phyloP scores from a whole-genome alignment of 2,797 vertebrate genomes.

The Dryobates pubescens region DNA sequence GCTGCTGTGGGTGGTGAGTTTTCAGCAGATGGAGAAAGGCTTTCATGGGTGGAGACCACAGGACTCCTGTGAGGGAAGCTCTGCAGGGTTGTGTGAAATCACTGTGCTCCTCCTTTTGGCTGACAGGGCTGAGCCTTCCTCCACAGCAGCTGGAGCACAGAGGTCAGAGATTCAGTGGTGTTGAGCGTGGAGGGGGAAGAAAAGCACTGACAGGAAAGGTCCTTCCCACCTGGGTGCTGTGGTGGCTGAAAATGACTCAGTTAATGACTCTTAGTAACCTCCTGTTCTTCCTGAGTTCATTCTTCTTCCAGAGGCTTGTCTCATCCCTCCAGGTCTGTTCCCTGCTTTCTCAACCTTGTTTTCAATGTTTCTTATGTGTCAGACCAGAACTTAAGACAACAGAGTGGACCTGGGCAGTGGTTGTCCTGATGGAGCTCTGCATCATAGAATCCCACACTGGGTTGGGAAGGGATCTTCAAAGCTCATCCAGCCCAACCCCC shows the following conservation, averaged over 20 bases:
- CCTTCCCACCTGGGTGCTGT: background rate
- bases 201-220: background rate
- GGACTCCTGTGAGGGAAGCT: background rate
- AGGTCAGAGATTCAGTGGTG: background rate
- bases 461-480: background rate
- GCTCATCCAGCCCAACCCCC: background rate
- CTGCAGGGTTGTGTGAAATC: background rate
- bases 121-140: background rate
- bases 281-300: background rate
- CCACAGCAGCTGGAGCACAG: background rate
- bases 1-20: background rate
- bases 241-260: background rate
- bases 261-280: background rate
- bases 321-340: background rate
- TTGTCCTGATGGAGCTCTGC: background rate
- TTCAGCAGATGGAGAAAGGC: background rate
- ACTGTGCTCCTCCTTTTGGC: background rate
- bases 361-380: background rate
- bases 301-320: background rate
- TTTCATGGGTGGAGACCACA: background rate
- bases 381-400: background rate
- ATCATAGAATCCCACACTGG: background rate
- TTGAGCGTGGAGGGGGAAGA: background rate
- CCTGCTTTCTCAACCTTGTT: background rate
- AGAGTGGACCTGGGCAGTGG: background rate